phyloP scores from a whole-genome alignment of 2,113 vertebrate genomes.

The Capreolus pygargus region DNA sequence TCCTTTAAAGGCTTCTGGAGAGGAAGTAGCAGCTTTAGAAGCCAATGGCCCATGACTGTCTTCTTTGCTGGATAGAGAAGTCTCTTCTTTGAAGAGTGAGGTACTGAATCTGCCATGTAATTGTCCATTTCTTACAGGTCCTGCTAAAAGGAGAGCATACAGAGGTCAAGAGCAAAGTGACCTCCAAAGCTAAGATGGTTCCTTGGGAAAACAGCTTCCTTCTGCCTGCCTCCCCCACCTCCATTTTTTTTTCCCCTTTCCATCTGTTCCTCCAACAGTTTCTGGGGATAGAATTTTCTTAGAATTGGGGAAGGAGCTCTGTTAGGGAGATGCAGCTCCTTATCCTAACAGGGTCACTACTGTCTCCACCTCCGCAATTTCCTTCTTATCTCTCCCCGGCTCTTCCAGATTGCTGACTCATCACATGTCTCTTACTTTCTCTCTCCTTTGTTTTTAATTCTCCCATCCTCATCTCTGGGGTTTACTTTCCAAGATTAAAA shows the following conservation, averaged over 20 bases:
- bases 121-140: background rate
- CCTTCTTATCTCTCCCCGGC: constrained; percentile 57
- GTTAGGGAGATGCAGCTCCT: constrained; percentile 62
- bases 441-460: background rate
- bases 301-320: constrained; percentile 67
- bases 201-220: background rate
- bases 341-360: constrained; percentile 55
- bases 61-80: background rate
- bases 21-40: background rate
- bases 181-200: constrained; percentile 48
- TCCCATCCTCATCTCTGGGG: constrained; percentile 5
- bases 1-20: background rate
- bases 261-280: constrained; percentile 37
- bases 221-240: background rate
- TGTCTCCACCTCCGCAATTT: constrained; percentile 23
- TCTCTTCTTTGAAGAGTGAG: constrained; percentile 3
- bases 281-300: constrained; percentile 67
- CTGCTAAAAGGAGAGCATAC: accelerated
- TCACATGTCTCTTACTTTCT: constrained; percentile 66
- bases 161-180: background rate
- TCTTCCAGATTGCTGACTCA: constrained; percentile 16
- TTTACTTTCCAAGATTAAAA: constrained; percentile 66
- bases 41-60: background rate
- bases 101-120: background rate
- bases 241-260: background rate